Evolutionary conservation across 2,888 invertebrate species (phyloP), one percentile per base, ranked within the genome.

Genomic region (Habroteleia sp.): DNA sequence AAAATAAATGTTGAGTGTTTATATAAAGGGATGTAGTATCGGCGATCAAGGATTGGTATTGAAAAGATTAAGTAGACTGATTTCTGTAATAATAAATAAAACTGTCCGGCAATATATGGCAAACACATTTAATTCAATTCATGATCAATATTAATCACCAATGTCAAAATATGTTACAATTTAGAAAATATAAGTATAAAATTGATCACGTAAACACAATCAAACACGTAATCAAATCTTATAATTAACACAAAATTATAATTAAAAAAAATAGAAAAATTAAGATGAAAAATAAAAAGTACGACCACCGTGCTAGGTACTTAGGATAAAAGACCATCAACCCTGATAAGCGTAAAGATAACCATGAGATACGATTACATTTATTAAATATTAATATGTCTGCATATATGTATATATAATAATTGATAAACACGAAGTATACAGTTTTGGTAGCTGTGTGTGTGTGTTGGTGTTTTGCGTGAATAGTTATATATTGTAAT

Each of bases 331-430:
- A 87, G 84, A 85, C 84, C 85, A 88, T 87, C 88, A 88, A 86
- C 88, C 88, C 88, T 54, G 82, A 84, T 85, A 88, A 88, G 88
- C 88, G 83, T 85, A 87, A 87, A 87, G 85, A 87, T 87, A 83
- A 87, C 87, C 88, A 88, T 87, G 85, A 87, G 86, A 86, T 86
- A 88, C 83, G 83, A 84, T 81, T 84, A 85, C 85, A 85, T 88
- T 88, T 88, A 88, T 88, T 88, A 87, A 88, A 87, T 87, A 88
- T 87, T 83, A 87, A 88, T 85, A 84, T 86, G 85, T 79, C 85
- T 85, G 44, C 68, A 48, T 84, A 84, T 83, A 84, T 85, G 81
- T 83, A 82, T 84, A 83, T 81, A 83, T 85, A 87, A 86, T 86
- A 74, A 81, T 87, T 80, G 84, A 85, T 87, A 84, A 87, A 88